Evolutionary conservation across 2,888 invertebrate species (phyloP), one percentile per base, ranked within the genome.

Genomic region (Ophonus ardosiacus): DNA sequence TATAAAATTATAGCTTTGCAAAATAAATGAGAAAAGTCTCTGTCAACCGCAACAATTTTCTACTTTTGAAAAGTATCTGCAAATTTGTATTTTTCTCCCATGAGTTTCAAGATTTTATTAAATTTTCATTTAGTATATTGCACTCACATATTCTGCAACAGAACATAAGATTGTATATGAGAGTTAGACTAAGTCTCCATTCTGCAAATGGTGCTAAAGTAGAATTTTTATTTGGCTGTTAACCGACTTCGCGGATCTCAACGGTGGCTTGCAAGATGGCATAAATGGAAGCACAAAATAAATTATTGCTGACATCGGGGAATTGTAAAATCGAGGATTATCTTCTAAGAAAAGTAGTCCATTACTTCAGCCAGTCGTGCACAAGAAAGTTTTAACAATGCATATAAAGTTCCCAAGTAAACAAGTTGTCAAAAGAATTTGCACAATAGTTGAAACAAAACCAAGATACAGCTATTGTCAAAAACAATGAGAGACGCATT

Each of bases 281-380:
- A 51, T 51, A 51, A 51, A 51, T 51, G 43, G 8, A 51, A 15
- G 63, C 21, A 63, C 24, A 63, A 68, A 68, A 68, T 68, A 68
- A 68, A 68, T 68, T 68, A 38, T 68, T 68, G 68, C 68, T 68
- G 38, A 68, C 68, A 13, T 65, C 31, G 68, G 31, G 38, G 38
- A 68, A 68, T 68, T 31, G 38, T 68, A 68, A 68, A 68, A 68
- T 68, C 38, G 68, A 68, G 68, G 68, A 68, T 68, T 68, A 68
- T 68, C 68, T 68, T 68, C n/a, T 68, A 68, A 38, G 68, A 63
- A 68, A 68, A 68, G 68, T 68, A 68, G 31, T 68, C 38, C 68
- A 68, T 68, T 68, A 38, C 15, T 38, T 31, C 13, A 63, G 21
- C 18, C 63, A 24, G 13, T 24, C 24, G 24, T 63, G 24, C 63